Evolutionary conservation across 2,113 vertebrate species (phyloP), one percentile per base, ranked within the genome.

Genomic region (Gymnogyps californianus): DNA sequence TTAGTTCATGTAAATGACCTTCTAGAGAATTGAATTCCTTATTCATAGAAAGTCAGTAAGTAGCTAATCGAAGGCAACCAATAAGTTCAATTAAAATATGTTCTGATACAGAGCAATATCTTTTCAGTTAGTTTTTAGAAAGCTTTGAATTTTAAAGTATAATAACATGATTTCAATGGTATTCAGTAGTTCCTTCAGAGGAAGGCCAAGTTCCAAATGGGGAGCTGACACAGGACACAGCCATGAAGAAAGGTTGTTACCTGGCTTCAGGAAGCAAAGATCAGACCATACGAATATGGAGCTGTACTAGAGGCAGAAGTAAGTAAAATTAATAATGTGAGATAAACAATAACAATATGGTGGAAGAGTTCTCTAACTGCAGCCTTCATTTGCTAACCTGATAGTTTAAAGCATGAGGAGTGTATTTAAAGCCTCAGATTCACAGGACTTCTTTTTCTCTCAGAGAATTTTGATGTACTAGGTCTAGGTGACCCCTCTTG

Each of bases 251-350:
- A 25, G 98, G 98, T 32, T 98, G 98, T 94, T 99, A 98, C 93
- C 97, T 99, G 38, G 99, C 99, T 13, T 99, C 99, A 0, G 99
- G 99, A 69, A 99, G 99, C 98, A 99, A 98, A 98, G 99, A 99
- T 97, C 99, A 99, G 97, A 99, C 99, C 1, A 78, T 99, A 40
- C 98, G 99, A 44, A 98, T 99, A 82, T 99, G 99, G 99, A 99
- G 98, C 97, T 98, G 98, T 24, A 97, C 98, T 14, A 98, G 96
- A 95, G 99, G 99, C 85, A 99, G 99, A 98, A 98, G 99, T 99
- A 76, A 97, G 97, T 77, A 19, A 51, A 5, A 28, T 26, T 9
- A 57, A 69, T 62, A 11, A 74, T 28, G 20, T 70, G 36, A 74
- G 46, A 36, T 15, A 67, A 75, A 25, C 13, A 89, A 0, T 9